A percentile compares a stretch with the other conserved stretches of the same genome.
These are phyloP conservation scores for Diarsia brunnea DNA, from an alignment of 2,888 invertebrate genomes.

Conservation along the genomic window DNA sequence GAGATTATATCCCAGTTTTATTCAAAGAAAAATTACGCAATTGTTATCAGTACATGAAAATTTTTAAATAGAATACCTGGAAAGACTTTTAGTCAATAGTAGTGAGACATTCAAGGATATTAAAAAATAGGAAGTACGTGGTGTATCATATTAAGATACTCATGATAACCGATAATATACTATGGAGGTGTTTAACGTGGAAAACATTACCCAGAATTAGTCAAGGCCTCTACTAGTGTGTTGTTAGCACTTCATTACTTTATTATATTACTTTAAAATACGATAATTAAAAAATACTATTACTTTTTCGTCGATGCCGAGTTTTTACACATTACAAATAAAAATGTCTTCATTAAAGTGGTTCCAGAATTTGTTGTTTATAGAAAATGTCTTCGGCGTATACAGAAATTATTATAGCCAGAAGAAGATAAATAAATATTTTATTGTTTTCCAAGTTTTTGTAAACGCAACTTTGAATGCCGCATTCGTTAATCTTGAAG, in stretches of 20 bases:
- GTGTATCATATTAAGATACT: background rate
- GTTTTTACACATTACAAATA: background rate
- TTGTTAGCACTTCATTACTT: slow-evolving; percentile 1
- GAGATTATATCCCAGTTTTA: background rate
- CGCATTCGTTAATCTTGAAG: background rate
- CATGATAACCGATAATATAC: background rate
- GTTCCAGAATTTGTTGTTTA: background rate
- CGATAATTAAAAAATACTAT: background rate
- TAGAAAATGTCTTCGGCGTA: background rate
- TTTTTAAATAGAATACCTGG: background rate
- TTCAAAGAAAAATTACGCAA: background rate
- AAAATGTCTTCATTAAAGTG: background rate
- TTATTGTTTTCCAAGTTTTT: slow-evolving; percentile 9
- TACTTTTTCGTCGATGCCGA: background rate
- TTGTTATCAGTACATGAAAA: background rate
- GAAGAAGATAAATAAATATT: background rate
- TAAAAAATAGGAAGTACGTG: background rate
- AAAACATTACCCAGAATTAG: background rate
- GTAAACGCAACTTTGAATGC: background rate
- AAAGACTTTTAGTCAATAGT: background rate
- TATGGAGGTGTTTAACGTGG: background rate
- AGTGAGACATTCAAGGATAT: background rate
- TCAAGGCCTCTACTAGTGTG: background rate
- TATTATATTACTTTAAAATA: background rate
- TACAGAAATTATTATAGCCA: background rate